Conservation (phyloP, 2,113 vertebrate species). For the Genyomyrus donnyi region DNA sequence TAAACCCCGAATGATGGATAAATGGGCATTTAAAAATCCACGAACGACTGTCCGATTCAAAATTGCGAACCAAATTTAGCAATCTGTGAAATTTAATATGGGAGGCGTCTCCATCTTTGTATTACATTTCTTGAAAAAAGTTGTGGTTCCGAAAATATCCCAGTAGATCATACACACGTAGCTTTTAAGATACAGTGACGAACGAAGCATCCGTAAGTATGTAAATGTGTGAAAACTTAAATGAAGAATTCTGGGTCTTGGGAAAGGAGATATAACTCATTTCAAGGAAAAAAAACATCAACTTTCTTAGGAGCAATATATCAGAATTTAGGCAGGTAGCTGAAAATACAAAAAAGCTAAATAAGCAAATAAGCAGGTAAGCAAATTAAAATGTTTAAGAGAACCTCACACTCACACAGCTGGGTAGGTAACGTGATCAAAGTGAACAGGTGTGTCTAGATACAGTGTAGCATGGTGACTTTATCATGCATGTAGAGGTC, state of each 20-base stretch:
- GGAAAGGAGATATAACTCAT: neutral
- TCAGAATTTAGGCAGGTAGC: neutral
- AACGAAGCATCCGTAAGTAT: neutral
- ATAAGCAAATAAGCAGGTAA: neutral
- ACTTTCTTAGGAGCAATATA: neutral
- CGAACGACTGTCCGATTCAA: neutral
- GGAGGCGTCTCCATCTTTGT: neutral
- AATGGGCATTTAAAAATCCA: neutral
- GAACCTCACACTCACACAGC: neutral
- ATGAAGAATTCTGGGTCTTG: neutral
- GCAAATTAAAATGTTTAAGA: neutral
- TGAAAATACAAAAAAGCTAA: neutral
- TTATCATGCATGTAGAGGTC: neutral
- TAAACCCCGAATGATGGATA: neutral
- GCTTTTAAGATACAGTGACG: neutral
- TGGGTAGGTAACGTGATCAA: neutral
- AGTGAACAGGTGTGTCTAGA: neutral
- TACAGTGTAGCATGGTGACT: neutral
- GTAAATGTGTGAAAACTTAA: neutral
- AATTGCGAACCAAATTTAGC: neutral
- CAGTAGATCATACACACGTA: neutral
- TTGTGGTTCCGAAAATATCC: neutral
- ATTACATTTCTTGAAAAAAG: neutral
- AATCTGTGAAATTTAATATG: neutral
- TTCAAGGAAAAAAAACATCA: neutral